Evolutionary conservation across 2,113 vertebrate genomes (phyloP).

Genomic region (Lampris megalopsis): DNA sequence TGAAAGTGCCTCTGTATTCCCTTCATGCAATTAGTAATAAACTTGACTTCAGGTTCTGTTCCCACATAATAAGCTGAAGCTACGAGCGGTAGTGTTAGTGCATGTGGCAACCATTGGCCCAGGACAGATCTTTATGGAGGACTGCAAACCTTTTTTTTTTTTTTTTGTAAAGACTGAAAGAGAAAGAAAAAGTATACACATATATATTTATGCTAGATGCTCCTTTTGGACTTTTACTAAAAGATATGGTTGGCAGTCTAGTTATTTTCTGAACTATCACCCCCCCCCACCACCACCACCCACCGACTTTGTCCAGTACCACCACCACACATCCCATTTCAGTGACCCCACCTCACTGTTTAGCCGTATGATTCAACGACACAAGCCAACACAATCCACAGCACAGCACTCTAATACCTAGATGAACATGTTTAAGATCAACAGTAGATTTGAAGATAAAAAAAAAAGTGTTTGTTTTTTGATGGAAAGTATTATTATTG

Average conservation of each 20-base stretch:
- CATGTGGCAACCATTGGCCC: conserved; percentile 68
- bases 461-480: conserved; percentile 78
- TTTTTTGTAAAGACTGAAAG: conserved; percentile 73
- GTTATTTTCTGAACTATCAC: conserved; percentile 82
- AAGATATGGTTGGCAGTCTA: conserved; percentile 81
- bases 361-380: conserved; percentile 67
- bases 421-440: conserved; percentile 73
- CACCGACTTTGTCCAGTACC: not conserved
- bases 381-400: conserved; percentile 65
- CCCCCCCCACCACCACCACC: not conserved
- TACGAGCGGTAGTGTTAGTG: conserved; percentile 62
- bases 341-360: conserved; percentile 67
- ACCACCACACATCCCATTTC: conserved; percentile 37
- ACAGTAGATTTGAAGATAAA: conserved; percentile 80
- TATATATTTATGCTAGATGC: conserved; percentile 84
- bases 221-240: conserved; percentile 80
- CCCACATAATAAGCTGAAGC: conserved; percentile 78
- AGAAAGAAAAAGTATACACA: conserved; percentile 68
- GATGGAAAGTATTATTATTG: conserved; percentile 86
- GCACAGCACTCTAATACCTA: conserved; percentile 68
- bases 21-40: conserved; percentile 81
- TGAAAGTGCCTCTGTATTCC: conserved; percentile 85
- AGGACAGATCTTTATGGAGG: conserved; percentile 74
- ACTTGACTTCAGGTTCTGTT: conserved; percentile 81
- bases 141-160: conserved; percentile 65